Conservation (phyloP, 2,797 vertebrate genomes). For the Fringilla coelebs region DNA sequence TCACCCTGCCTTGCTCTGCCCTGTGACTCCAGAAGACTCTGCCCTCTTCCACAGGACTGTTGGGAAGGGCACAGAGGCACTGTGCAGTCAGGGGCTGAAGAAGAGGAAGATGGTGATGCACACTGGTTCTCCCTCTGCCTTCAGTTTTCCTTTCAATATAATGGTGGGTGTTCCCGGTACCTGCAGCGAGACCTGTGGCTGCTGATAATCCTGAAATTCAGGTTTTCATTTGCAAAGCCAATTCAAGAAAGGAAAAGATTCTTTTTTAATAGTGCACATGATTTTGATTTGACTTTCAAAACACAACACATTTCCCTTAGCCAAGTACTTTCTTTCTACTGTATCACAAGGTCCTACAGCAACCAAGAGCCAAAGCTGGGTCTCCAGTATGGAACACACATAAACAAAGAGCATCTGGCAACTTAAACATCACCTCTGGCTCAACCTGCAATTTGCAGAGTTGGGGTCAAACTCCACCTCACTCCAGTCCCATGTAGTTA, state of each 20-base stretch:
- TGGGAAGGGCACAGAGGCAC: neutral
- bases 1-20: neutral
- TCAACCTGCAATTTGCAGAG: neutral
- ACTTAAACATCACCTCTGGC: neutral
- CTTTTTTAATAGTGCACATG: neutral
- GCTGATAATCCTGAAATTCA: neutral
- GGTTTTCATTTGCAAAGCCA: neutral
- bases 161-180: neutral
- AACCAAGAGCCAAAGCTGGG: neutral
- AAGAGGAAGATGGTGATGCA: neutral
- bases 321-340: neutral
- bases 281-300: neutral
- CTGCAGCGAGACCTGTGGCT: neutral
- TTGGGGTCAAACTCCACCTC: neutral
- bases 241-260: rapidly evolving
- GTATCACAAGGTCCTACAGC: neutral
- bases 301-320: neutral
- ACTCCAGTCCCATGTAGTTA: neutral
- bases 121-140: rapidly evolving
- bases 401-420: neutral
- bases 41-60: neutral
- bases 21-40: rapidly evolving
- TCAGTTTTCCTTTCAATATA: neutral
- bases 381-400: neutral
- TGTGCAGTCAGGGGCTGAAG: neutral